Base-by-base conservation (phyloP, 2,888 invertebrate species). In the Leucoma salicis region DNA sequence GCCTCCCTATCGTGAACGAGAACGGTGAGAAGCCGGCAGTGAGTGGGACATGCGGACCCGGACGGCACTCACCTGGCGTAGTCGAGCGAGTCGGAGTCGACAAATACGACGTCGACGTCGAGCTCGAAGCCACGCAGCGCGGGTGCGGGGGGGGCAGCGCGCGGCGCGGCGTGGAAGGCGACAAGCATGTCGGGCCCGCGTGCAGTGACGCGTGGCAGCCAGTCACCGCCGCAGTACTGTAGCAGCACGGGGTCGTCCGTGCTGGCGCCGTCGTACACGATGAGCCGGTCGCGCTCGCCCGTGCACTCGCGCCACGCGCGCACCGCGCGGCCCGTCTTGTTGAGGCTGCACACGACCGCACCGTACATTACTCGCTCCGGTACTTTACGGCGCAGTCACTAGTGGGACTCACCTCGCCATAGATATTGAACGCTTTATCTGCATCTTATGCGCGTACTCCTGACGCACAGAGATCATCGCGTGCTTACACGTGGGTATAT, bases 401-500 rank as follows among this genome's bases (percentile, higher is more conserved):
- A 4, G 21, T 25, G 14, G 15, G 18, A 44, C 90, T 62, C 35
- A 89, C 92, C 88, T 92, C 59, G 92, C 93, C 88, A 92, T 93
- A 16, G 91, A 91, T 53, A 92, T 92, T 1, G 92, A 92, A 8
- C 92, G 86, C 57, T 93, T 93, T 78, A 93, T 92, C 70, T 93
- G 93, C 91, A 94, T 92, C 75, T 94, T 94, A 70, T 94, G 94
- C 32, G 93, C 91, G 48, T 92, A 93, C 66, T 94, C 93, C 76
- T 96, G 95, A 36, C 94, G 91, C 45, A 97, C 95, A 12, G 95
- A 94, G 62, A 97, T 95, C 95, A 97, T 96, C 25, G 97, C 96
- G 82, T 96, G 96, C 76, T 96, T 96, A 81, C 96, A 96, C 31
- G 95, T 95, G 10, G 96, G 96, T 50, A 96, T 94, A 70, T 94